Base-by-base conservation (phyloP, 2,888 invertebrate species). In the Napeogenes sylphis region DNA sequence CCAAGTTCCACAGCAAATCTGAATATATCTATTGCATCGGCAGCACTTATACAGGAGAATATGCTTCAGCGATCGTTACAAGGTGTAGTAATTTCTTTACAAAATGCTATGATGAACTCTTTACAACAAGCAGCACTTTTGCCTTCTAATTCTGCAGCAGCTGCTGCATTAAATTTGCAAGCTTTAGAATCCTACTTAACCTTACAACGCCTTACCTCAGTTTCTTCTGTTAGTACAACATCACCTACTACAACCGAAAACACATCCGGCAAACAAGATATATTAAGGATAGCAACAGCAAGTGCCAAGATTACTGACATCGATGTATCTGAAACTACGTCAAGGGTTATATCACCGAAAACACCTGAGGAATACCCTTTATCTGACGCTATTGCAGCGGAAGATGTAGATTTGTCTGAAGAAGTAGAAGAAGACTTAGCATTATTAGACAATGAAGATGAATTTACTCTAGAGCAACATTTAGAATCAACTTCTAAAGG, bases 141-240 rank as follows among this genome's bases (percentile, higher is more conserved):
- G 73, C 96, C 96, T 6, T 94, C 94, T 0, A 95, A 96, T 73
- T 96, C 96, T 2, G 95, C 96, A 4, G 96, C 96, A 8, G 96
- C 96, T 46, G 95, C 95, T 46, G 96, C 96, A 0, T 90, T 97
- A 30, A 96, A 96, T 82, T 91, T 96, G 45, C 96, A 96, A 87
- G 96, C 96, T 38, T 87, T 96, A 66, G 96, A 96, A 91, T 96
- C 96, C 55, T 96, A 96, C 88, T 91, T 96, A 81, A 94, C 96
- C 57, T 87, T 96, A 68, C 96, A 96, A 87, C 92, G 96, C 70
- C 91, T 96, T 59, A 95, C 95, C 57, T 92, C 93, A 33, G 93
- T 93, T 59, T 92, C 93, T n/a, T 90, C 92, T n/a, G 89, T 91
- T 58, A 87, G 82, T 67, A 80, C 73, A 65, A 82, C 79, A 79